Base-by-base conservation (phyloP, 64 coral and sea anemone species). In the Stylophora pistillata region DNA sequence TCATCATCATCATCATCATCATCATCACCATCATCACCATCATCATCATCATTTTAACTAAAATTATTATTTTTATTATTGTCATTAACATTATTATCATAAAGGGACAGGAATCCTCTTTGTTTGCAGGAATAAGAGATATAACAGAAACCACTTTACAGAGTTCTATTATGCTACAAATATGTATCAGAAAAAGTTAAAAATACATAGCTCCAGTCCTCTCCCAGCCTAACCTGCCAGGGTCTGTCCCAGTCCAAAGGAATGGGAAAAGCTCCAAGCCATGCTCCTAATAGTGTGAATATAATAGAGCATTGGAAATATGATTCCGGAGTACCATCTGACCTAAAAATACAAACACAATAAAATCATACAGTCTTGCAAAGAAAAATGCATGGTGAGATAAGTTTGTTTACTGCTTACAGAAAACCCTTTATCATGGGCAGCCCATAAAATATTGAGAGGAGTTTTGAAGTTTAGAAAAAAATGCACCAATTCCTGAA, bases 211-310 rank as follows among this genome's bases (percentile, higher is more conserved):
- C 53, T 23, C 17, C 29, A 56, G 27, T 87, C 85, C 53, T 41
- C 72, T 74, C 29, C 26, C 25, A 9, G 78, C 37, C 89, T 56
- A 21, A 96, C 94, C 94, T 96, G 94, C 94, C 94, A 96, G 11
- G 94, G 90, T 34, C 94, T 89, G 31, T 96, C 94, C 94, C 94
- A 96, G 57, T 96, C 94, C 64, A 96, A 76, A 58, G 94, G 94
- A 21, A 96, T 96, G 32, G 94, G 89, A 86, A 96, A 92, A 5
- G 94, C 90, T 27, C 94, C 94, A 70, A 96, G 20, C 94, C 94
- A 96, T 23, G 94, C 90, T 16, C 94, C 94, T 31, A 89, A 53
- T 55, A 92, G 26, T 16, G 94, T 92, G n/a, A 89, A 65, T 56
- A 56, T 25, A 16, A 96, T 89, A n/a, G 86, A 92, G 31, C 88